Base-by-base conservation (phyloP, 2,113 vertebrate species). In the Megalops atlanticus region DNA sequence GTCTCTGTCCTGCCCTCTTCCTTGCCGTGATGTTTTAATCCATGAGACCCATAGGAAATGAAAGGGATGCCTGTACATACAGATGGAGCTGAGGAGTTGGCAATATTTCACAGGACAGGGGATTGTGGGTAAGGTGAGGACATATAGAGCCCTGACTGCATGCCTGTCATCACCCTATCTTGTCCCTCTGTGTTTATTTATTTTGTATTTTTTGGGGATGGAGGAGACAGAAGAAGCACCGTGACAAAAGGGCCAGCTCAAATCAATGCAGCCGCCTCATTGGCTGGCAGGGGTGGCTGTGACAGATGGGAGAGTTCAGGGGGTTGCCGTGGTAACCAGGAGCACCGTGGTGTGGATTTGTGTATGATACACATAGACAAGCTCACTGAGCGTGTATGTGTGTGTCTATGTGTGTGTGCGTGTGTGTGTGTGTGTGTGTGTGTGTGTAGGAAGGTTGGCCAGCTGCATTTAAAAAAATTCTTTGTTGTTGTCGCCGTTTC, bases 251-350 rank as follows among this genome's bases (percentile, higher is more conserved):
- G 43, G 43, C 8, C n/a, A 24, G 18, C 21, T 4, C 18, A 58
- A 38, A 86, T 85, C 83, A 70, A 79, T 80, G 69, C 71, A 85
- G 84, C 77, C 58, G 47, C 69, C 39, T 78, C 86, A 52, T 86
- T 86, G 89, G 87, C 90, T 86, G 87, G 88, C 89, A 81, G 87
- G n/a, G 52, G 73, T 33, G 58, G 75, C 88, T 89, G 92, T 93
- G 93, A 95, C 95, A 93, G 93, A 94, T 91, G 93, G 94, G 92
- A 92, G 90, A 88, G 90, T 92, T 94, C 82, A 88, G 86, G 52
- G 43, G 83, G 95, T 98, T 95, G 88, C 95, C 88, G 94, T 95
- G 89, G 96, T 80, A 89, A 97, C 89, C 83, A 45, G 81, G 83
- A 88, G 79, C 80, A 45, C 86, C 31, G 76, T 80, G 88, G 84